Conservation (phyloP, 2,888 invertebrate species). For the Muscina levida region DNA sequence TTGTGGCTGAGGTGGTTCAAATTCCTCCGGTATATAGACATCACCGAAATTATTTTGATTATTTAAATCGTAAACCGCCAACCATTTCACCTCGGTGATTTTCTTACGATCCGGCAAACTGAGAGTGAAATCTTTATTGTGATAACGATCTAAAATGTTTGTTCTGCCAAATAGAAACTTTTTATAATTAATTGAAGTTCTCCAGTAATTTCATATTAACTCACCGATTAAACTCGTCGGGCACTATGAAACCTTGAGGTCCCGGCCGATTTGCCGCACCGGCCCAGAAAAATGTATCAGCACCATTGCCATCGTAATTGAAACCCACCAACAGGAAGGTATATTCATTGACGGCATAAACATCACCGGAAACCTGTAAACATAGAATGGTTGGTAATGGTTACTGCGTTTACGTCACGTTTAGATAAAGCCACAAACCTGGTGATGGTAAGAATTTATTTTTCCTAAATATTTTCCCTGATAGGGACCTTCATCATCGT, state of each 20-base stretch:
- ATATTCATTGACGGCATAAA: constrained; percentile 93
- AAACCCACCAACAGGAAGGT: constrained; percentile 90
- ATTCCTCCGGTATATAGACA: constrained; percentile 93
- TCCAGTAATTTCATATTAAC: constrained; percentile 70
- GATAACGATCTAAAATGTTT: constrained; percentile 91
- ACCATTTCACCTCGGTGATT: constrained; percentile 93
- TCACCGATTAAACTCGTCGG: constrained; percentile 92
- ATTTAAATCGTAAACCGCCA: constrained; percentile 92
- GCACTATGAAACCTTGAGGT: constrained; percentile 94
- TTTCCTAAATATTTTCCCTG: constrained; percentile 90
- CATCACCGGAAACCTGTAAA: constrained; percentile 89
- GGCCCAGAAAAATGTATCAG: constrained; percentile 96
- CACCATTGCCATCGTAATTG: constrained; percentile 94
- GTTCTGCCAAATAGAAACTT: constrained; percentile 82
- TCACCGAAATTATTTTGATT: constrained; percentile 94
- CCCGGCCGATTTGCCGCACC: constrained; percentile 93
- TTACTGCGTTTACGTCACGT: background rate
- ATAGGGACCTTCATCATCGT: constrained; percentile 88
- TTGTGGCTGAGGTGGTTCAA: constrained; percentile 90
- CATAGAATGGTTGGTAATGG: background rate
- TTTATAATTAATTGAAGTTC: background rate
- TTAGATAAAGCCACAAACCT: constrained; percentile 77
- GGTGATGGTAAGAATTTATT: constrained; percentile 94
- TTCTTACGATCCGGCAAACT: constrained; percentile 91
- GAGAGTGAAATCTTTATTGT: constrained; percentile 90